phyloP scores from a whole-genome alignment of 2,113 vertebrate genomes.

The Sakesphorus luctuosus region DNA sequence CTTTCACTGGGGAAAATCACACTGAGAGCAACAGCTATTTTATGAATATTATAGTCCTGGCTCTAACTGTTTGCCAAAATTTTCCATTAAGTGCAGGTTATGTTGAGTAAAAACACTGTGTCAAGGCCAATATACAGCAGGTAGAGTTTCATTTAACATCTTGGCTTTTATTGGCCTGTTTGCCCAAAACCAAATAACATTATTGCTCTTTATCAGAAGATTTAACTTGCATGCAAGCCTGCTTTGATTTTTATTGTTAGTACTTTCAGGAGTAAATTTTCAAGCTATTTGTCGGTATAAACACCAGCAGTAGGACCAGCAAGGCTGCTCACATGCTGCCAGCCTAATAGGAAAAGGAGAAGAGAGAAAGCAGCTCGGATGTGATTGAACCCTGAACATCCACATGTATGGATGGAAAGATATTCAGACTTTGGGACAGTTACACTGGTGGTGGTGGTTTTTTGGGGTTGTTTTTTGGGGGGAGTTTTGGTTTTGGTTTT shows the following conservation, averaged over 20 bases:
- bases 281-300: background rate
- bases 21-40: conserved; percentile 44
- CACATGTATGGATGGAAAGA: background rate
- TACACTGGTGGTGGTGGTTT: background rate
- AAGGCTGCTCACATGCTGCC: background rate
- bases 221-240: background rate
- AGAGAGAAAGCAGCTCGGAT: background rate
- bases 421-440: background rate
- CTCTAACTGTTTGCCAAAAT: conserved; percentile 44
- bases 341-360: background rate
- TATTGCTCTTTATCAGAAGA: conserved; percentile 12
- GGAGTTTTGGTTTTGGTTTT: too few species aligned
- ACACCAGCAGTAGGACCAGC: background rate
- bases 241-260: conserved; percentile 19
- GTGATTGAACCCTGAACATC: background rate
- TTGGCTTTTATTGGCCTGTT: conserved; percentile 32
- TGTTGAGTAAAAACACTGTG: conserved; percentile 39
- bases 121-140: conserved; percentile 13
- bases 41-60: conserved; percentile 37
- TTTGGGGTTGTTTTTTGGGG: background rate
- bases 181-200: conserved; percentile 50
- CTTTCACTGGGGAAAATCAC: conserved; percentile 30
- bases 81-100: conserved; percentile 53
- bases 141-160: conserved; percentile 49
- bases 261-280: conserved; percentile 8